Base-by-base conservation (phyloP, 1,140 invertebrate species). In the Medauroidea extradentata region DNA sequence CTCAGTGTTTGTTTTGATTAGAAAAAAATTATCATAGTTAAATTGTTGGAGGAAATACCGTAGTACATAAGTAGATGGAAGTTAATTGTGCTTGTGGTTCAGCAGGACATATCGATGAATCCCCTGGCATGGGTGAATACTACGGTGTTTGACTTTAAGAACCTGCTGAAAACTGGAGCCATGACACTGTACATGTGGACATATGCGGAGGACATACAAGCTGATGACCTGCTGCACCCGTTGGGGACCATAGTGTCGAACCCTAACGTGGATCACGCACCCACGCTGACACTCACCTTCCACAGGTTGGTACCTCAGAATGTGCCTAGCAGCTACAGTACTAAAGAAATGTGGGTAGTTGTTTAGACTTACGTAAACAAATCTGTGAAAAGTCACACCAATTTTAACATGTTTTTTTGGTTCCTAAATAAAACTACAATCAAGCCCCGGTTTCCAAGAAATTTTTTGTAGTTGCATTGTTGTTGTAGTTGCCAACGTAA, bases 121-220 rank as follows among this genome's bases (percentile, higher is more conserved):
- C 89, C 91, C 2, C 75, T 98, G 53, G 93, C 90, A 19, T 98
- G 94, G 94, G 92, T 91, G 0, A 98, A 97, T 72, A 90, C 93
- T 0, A 92, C 94, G 43, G 81, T 98, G 61, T 98, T 94, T 76
- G 94, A 98, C 74, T 98, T 93, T 73, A 93, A 91, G 71, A 86
- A 90, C 67, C 87, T 91, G 63, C 74, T 98, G 18, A 86, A 90
- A 65, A 88, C 79, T 21, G 93, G 90, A 14, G 86, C 87, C n/a
- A 85, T 90, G 73, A 92, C 91, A 2, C 77, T 98, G 1, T 93
- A 91, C 67, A 89, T 94, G 69, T 98, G 94, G 93, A 90, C 89
- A 0, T 90, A 91, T 72, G 88, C 90, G 1, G 90, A 94, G 68
- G 90, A 94, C 65, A 86, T 89, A 69, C 88, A 89, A 66, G 88